Percentiles rank a stretch among this genome's conserved stretches.
Conservation (phyloP, 2,888 invertebrate genomes). For the Erpobdella octoculata region DNA sequence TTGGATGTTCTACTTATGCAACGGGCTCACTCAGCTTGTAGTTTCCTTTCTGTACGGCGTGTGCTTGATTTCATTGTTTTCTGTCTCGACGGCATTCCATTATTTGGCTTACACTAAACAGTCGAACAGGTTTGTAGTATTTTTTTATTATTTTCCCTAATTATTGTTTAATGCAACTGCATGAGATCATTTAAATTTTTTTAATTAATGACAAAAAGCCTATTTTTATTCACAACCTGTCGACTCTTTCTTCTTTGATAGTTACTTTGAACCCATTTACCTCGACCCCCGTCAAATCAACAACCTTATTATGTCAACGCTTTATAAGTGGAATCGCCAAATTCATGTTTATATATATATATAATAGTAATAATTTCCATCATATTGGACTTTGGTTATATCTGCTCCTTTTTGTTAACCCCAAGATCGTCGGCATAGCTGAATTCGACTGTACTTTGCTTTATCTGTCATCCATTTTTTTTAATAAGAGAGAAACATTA, state of each 20-base stretch:
- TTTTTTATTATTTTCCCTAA: neutral
- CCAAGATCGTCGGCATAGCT: too few species aligned
- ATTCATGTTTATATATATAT: too few species aligned
- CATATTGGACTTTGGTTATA: too few species aligned
- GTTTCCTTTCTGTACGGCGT: slow-evolving; percentile 78
- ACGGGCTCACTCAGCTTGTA: slow-evolving; percentile 66
- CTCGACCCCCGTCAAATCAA: too few species aligned
- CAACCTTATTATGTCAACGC: too few species aligned
- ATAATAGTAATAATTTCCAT: too few species aligned
- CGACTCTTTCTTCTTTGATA: neutral
- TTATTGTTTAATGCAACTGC: neutral
- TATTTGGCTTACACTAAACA: slow-evolving; percentile 64
- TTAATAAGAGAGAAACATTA: too few species aligned
- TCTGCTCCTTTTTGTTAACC: too few species aligned
- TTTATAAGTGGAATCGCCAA: too few species aligned
- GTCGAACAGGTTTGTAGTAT: neutral
- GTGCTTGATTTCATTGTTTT: slow-evolving; percentile 74
- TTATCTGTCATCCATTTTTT: too few species aligned
- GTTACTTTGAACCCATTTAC: neutral
- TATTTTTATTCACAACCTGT: too few species aligned
- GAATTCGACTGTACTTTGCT: too few species aligned
- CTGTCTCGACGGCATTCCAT: slow-evolving; percentile 81
- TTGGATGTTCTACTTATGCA: slow-evolving; percentile 67
- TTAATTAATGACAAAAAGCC: neutral
- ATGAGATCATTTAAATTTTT: neutral